phyloP scores from a whole-genome alignment of 2,797 vertebrate genomes.

The Brachyrhaphis roseni region DNA sequence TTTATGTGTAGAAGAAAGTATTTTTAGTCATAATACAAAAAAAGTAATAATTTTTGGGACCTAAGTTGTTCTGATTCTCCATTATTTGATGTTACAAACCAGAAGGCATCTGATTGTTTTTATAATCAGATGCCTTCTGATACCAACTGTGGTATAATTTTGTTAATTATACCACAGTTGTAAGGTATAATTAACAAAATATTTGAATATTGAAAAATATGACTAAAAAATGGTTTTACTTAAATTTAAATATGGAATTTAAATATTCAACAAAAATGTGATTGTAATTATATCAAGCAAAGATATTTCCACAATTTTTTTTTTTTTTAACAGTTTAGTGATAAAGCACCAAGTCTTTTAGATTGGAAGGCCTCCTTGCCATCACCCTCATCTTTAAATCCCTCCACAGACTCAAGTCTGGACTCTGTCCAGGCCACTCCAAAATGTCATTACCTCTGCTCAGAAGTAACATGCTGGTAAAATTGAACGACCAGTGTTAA shows the following conservation, averaged over 20 bases:
- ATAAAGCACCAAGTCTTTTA: not conserved
- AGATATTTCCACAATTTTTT: not conserved
- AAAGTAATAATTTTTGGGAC: not conserved
- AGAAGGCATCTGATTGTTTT: not conserved
- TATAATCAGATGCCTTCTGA: no score
- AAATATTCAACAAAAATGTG: not conserved
- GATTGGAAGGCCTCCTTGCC: not conserved
- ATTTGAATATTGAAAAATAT: not conserved
- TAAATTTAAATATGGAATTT: not conserved
- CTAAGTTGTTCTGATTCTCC: not conserved
- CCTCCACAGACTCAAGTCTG: not conserved
- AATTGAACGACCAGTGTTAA: not conserved
- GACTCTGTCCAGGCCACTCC: not conserved
- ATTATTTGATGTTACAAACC: not conserved
- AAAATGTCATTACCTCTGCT: not conserved
- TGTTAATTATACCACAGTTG: no score
- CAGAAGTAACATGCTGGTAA: not conserved
- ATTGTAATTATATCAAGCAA: not conserved
- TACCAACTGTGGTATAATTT: no score
- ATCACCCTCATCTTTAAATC: not conserved
- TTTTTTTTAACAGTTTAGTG: not conserved
- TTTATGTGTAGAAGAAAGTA: not conserved
- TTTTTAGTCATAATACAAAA: no score
- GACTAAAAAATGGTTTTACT: not conserved
- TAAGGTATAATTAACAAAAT: not conserved